Evolutionary conservation across 1,140 invertebrate species (phyloP).

Genomic region (Pantala flavescens): DNA sequence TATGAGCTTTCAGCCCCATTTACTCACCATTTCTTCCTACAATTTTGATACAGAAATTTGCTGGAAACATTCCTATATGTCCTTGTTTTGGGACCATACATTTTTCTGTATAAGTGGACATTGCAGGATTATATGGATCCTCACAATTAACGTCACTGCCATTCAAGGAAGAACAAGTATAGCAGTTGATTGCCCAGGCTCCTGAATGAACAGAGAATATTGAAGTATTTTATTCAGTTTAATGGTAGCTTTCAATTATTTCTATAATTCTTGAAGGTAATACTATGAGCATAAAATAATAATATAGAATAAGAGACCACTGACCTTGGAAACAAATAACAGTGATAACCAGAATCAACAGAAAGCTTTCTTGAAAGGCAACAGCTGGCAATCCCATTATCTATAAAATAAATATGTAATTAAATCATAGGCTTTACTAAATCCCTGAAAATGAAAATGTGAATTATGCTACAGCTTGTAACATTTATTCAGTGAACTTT

Average conservation of each 20-base stretch:
- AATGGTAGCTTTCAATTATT: not conserved
- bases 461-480: too few relatives aligned
- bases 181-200: slow-evolving; percentile 42
- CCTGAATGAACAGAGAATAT: not conserved
- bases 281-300: too few relatives aligned
- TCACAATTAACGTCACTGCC: slow-evolving; percentile 43
- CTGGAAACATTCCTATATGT: slow-evolving; percentile 46
- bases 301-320: too few relatives aligned
- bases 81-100: slow-evolving; percentile 46
- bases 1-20: too few relatives aligned
- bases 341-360: not conserved
- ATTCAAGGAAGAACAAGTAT: slow-evolving; percentile 46
- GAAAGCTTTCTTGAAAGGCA: not conserved
- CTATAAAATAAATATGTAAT: not conserved
- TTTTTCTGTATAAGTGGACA: slow-evolving; percentile 36
- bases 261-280: not conserved
- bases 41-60: slow-evolving; percentile 49
- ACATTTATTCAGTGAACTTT: too few relatives aligned
- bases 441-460: too few relatives aligned
- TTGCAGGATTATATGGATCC: slow-evolving; percentile 45
- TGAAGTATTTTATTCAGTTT: not conserved
- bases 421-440: too few relatives aligned
- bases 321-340: not conserved
- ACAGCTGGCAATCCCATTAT: not conserved
- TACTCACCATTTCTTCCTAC: slow-evolving; percentile 38